Evolutionary conservation across 2,888 invertebrate genomes (phyloP).

Genomic region (Pomacea canaliculata): DNA sequence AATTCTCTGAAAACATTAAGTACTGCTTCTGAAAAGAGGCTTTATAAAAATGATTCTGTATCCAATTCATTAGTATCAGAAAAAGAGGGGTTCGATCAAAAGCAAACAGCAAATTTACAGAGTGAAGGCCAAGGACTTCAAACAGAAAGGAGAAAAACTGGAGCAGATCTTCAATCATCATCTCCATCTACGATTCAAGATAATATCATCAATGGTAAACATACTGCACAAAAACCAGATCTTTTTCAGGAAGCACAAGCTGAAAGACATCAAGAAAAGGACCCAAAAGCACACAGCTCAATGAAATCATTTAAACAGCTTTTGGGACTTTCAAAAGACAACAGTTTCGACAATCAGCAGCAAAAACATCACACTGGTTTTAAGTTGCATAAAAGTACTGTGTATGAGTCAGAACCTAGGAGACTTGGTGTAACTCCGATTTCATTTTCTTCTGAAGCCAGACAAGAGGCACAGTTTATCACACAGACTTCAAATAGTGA

Average conservation of each 20-base stretch:
- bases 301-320: conserved; percentile 10
- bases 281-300: not conserved
- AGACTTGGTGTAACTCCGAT: conserved; percentile 5
- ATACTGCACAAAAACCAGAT: not conserved
- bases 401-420: conserved; percentile 18
- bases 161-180: no score
- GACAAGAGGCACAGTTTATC: not conserved
- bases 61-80: no score
- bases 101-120: no score
- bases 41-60: no score
- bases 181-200: not conserved
- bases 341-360: not conserved
- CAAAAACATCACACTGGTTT: no score
- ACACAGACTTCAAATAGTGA: no score
- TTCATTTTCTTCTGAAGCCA: not conserved
- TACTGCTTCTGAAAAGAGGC: no score
- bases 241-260: not conserved
- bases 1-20: no score
- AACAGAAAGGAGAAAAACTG: no score
- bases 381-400: not conserved
- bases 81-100: no score
- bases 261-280: no score
- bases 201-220: conserved; percentile 4
- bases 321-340: conserved; percentile 14
- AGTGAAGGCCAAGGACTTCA: no score